These are phyloP conservation scores for Oxyura jamaicensis DNA, from an alignment of 2,113 vertebrate species.

Conservation along the genomic window DNA sequence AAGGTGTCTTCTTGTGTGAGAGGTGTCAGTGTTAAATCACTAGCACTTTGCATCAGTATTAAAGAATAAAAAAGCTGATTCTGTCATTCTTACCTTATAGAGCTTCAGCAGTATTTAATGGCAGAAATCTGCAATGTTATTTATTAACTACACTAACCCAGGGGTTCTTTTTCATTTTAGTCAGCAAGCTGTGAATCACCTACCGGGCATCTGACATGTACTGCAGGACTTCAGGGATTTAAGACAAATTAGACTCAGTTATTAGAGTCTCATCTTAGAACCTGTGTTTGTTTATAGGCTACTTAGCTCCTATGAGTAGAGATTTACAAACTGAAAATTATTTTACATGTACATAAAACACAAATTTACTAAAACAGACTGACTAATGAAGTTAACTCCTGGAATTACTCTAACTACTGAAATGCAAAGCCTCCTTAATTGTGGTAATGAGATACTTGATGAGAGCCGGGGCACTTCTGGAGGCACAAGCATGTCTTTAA, in stretches of 20 bases:
- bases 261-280: slow-evolving; percentile 40
- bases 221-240: slow-evolving; percentile 50
- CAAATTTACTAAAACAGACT: slow-evolving; percentile 10
- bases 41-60: not conserved
- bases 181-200: slow-evolving; percentile 67
- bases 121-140: slow-evolving; percentile 49
- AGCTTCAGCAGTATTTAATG: slow-evolving; percentile 27
- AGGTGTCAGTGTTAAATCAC: slow-evolving; percentile 2
- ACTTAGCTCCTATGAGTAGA: slow-evolving; percentile 8
- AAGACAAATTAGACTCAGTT: slow-evolving; percentile 56
- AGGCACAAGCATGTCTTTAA: not conserved
- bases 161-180: slow-evolving; percentile 62
- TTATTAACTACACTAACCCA: slow-evolving; percentile 61
- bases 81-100: slow-evolving; percentile 8
- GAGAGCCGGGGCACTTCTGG: slow-evolving; percentile 9
- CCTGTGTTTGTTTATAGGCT: slow-evolving; percentile 48
- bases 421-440: slow-evolving; percentile 56
- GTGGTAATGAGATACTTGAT: slow-evolving; percentile 52
- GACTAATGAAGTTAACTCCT: slow-evolving; percentile 51
- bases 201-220: slow-evolving; percentile 30
- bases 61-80: slow-evolving; percentile 31
- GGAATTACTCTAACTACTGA: slow-evolving; percentile 37
- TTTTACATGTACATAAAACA: not conserved
- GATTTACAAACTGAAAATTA: slow-evolving; percentile 33
- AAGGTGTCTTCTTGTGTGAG: not conserved